Base-by-base conservation (phyloP, 1,140 invertebrate genomes). In the Polypedilum vanderplanki region DNA sequence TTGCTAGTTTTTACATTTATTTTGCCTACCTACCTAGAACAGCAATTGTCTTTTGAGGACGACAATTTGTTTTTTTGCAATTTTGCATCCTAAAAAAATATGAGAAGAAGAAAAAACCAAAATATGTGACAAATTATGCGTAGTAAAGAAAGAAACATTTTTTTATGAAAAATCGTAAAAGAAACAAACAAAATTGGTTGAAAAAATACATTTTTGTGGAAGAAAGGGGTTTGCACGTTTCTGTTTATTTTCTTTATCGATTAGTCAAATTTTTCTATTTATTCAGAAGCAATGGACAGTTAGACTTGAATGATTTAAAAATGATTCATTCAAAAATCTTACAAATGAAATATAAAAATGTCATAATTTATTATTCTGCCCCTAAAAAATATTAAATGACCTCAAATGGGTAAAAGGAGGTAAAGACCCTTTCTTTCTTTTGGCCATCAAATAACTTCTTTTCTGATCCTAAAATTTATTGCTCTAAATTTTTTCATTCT, bases 391-490 rank as follows among this genome's bases (percentile, higher is more conserved):
- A 20, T 18, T 70, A 10, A 7, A 20, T 70, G 65, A 22, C 17
- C 65, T 18, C 65, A 70, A 70, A 18, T n/a, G n/a, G 65, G 20
- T 22, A 70, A 20, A 18, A 70, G 5, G 9, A 70, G 17, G 18
- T 18, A 70, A 57, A 15, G 10, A 57, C 3, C 46, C 10, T 57
- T 57, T 57, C n/a, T 70, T 22, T 70, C 17, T 70, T 22, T 70
- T 5, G 20, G 18, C 17, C 17, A 70, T 20, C 20, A 18, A 18
- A 70, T 70, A 70, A 70, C 65, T 20, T 70, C n/a, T 10, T n/a
- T n/a, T 18, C 15, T 70, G 20, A 70, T 70, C 20, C 65, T 10
- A 18, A 70, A 70, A 70, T 70, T 70, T 70, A 70, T 70, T 70
- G 65, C 65, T 70, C 65, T 70, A 70, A 18, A 70, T 70, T 20